Base-by-base conservation (phyloP, 2,113 vertebrate species). In the Carettochelys insculpta region DNA sequence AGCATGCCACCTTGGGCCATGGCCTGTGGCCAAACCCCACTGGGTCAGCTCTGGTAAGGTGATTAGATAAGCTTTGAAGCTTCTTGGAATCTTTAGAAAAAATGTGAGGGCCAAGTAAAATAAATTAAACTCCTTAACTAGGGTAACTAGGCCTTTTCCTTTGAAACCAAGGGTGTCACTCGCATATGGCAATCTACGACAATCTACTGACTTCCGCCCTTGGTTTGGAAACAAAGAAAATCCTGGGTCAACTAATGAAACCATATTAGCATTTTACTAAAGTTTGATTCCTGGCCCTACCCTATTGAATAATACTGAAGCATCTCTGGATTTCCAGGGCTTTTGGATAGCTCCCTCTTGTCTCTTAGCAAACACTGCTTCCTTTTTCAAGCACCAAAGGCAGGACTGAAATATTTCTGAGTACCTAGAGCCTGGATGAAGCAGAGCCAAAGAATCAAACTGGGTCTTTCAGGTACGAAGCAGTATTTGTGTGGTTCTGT, bases 171-270 rank as follows among this genome's bases (percentile, higher is more conserved):
- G 71, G 82, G 71, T 79, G 84, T 61, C 29, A 1, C 82, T 4
- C 41, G 85, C 87, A 87, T 92, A 51, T 79, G 89, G 16, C 38
- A 80, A 54, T 56, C 76, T 81, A 92, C 80, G 3, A 78, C 92
- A 82, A 92, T 50, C 86, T 73, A 84, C 81, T 71, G 75, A 87
- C 89, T 75, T 77, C 83, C 85, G 88, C 22, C 90, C 91, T 68
- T 93, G 48, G 4, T 90, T 92, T 94, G 92, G 85, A 92, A 89
- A 79, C 68, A 76, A 94, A 87, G 88, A 82, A 90, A 92, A 89
- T 51, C 71, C 83, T 86, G 90, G 90, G 92, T 94, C 94, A 95
- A 43, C 68, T 93, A 90, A 90, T 71, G 83, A 92, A 93, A 95
- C 61, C 38, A 45, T 93, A 90, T 92, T 91, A 92, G 88, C 88